phyloP scores from a whole-genome alignment of 30 jellyfish, hydroid and myxozoan species.

The Aurelia aurita complex sp. Pacific region DNA sequence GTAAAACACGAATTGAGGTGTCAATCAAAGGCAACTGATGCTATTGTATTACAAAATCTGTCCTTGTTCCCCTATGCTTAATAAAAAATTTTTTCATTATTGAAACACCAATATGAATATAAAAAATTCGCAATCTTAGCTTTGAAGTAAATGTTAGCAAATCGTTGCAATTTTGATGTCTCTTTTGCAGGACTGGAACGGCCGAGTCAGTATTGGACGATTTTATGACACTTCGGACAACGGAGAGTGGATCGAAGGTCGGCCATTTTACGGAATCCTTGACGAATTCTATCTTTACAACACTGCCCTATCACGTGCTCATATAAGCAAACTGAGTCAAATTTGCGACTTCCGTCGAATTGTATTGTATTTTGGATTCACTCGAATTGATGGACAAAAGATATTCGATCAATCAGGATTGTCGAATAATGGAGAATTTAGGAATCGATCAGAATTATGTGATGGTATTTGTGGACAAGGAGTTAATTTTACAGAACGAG shows the following conservation, averaged over 20 bases:
- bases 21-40: too few relatives aligned
- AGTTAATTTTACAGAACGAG: slow-evolving; percentile 65
- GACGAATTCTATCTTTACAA: slow-evolving; percentile 85
- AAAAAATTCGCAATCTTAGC: too few relatives aligned
- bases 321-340: slow-evolving; percentile 83
- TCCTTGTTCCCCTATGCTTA: too few relatives aligned
- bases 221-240: slow-evolving; percentile 79
- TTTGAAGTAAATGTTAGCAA: too few relatives aligned
- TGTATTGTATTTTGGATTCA: slow-evolving; percentile 70
- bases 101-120: too few relatives aligned
- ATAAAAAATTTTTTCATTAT: too few relatives aligned
- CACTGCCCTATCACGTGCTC: slow-evolving; percentile 69
- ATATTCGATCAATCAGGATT: slow-evolving; percentile 88
- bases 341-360: slow-evolving; percentile 88
- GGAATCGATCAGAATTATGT: slow-evolving; percentile 52
- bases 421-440: slow-evolving; percentile 68
- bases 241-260: slow-evolving; percentile 90
- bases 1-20: too few relatives aligned
- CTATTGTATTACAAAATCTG: too few relatives aligned
- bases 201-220: slow-evolving; percentile 85
- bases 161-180: too few relatives aligned
- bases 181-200: slow-evolving; percentile 85
- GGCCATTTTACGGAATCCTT: slow-evolving; percentile 80
- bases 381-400: slow-evolving; percentile 43
- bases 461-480: slow-evolving; percentile 88